Evolutionary conservation across 1,140 invertebrate species (phyloP).

Genomic region (Bradynema listronoti): DNA sequence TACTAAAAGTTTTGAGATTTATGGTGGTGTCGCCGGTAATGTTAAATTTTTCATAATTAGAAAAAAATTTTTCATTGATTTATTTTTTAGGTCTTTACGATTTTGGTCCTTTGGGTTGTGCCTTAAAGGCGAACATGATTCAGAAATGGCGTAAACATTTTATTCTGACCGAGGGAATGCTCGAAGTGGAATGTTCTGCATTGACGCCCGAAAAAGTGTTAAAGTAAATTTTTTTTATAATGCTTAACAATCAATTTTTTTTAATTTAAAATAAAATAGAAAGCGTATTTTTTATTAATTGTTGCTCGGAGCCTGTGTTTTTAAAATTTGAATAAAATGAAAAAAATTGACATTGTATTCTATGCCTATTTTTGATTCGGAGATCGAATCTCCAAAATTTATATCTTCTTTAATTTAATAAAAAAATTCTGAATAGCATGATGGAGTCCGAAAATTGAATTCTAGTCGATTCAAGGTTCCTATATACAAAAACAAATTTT

Average conservation of each 20-base stretch:
- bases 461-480: background rate
- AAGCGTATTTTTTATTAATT: no score
- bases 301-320: no score
- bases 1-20: conserved; percentile 98
- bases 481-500: background rate
- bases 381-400: no score
- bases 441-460: no score
- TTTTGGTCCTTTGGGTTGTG: conserved; percentile 98
- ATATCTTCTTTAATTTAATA: no score
- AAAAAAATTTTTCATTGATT: conserved; percentile 57
- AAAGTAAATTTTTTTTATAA: conserved; percentile 64
- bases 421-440: no score
- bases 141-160: conserved; percentile 91
- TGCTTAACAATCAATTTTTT: background rate
- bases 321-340: no score
- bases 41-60: conserved; percentile 13
- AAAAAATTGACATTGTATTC: no score
- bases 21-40: conserved; percentile 71
- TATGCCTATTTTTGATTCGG: no score
- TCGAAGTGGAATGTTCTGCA: conserved; percentile 95
- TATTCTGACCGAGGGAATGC: conserved; percentile 91
- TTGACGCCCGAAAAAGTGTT: conserved; percentile 91
- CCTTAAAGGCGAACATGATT: conserved; percentile 88
- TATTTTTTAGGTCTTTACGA: conserved; percentile 76
- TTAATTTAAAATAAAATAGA: no score